A percentile compares a stretch with the other conserved stretches of the same genome.
Evolutionary conservation across 2,888 invertebrate species (phyloP).

Genomic region (Ommatoiulus sabulosus): DNA sequence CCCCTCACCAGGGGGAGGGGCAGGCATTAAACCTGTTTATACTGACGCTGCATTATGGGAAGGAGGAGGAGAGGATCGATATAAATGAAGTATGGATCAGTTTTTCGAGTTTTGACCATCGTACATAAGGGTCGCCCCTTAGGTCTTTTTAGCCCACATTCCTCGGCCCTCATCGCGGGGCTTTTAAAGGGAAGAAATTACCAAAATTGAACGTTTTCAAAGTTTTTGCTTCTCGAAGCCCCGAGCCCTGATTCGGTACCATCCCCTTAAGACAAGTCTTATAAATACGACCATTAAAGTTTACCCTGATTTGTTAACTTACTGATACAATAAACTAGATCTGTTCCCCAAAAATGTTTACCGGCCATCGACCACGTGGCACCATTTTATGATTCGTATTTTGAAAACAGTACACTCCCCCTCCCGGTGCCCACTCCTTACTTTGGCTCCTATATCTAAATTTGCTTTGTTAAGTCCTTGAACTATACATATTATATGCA

Average conservation of each 20-base stretch:
- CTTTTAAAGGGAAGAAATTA: not conserved
- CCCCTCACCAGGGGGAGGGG: not conserved
- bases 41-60: not conserved
- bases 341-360: not conserved
- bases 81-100: constrained; percentile 36
- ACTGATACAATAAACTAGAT: not conserved
- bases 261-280: not conserved
- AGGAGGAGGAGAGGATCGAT: constrained; percentile 36
- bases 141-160: not conserved
- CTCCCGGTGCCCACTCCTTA: not conserved
- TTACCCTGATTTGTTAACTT: constrained; percentile 3
- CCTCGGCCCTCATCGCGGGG: constrained; percentile 19
- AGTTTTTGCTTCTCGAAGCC: not conserved
- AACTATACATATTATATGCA: not conserved
- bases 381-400: not conserved
- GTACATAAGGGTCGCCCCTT: not conserved
- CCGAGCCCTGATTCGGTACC: not conserved
- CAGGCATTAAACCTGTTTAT: not conserved
- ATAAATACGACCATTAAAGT: not conserved
- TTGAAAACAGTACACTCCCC: not conserved
- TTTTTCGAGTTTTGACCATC: not conserved
- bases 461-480: not conserved
- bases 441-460: not conserved
- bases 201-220: constrained; percentile 24
- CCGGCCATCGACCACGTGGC: not conserved